phyloP scores from a whole-genome alignment of 2,888 invertebrate species.

The Agriotes lineatus region DNA sequence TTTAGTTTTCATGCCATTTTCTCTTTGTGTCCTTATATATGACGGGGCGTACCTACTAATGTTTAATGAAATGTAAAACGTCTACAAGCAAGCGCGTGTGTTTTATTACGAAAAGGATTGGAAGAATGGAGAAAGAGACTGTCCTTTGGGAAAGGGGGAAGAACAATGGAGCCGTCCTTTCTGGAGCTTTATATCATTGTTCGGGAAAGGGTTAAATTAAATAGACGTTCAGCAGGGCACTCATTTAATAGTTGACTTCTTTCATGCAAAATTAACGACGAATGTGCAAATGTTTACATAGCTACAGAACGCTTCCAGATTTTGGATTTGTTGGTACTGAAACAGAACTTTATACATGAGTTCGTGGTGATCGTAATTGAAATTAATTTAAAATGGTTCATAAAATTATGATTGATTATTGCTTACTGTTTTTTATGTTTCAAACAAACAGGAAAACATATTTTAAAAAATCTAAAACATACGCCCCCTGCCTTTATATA shows the following conservation, averaged over 20 bases:
- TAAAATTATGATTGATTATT: too few species aligned
- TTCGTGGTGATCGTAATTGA: too few species aligned
- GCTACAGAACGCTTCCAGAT: too few species aligned
- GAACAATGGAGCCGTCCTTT: slow-evolving; percentile 54
- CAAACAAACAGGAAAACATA: too few species aligned
- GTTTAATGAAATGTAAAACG: slow-evolving; percentile 62
- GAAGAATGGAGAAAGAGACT: slow-evolving; percentile 58
- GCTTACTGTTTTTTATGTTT: too few species aligned
- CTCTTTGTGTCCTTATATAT: slow-evolving; percentile 46
- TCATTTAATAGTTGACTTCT: slow-evolving; percentile 17
- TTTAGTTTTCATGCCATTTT: slow-evolving; percentile 45
- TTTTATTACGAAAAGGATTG: slow-evolving; percentile 60
- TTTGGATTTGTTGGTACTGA: too few species aligned
- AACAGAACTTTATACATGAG: too few species aligned
- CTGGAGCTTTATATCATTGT: slow-evolving; percentile 53
- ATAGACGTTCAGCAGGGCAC: slow-evolving; percentile 23
- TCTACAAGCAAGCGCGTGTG: slow-evolving; percentile 58
- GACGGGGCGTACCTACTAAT: slow-evolving; percentile 52
- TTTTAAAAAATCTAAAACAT: too few species aligned
- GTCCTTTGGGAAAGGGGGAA: slow-evolving; percentile 54
- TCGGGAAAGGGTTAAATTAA: slow-evolving; percentile 51
- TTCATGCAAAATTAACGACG: background rate
- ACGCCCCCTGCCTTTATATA: too few species aligned
- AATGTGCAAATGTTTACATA: too few species aligned
- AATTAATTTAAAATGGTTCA: too few species aligned